Percentiles rank a stretch among this genome's conserved stretches.
Conservation (phyloP, 2,113 vertebrate species). For the Isurus oxyrinchus region DNA sequence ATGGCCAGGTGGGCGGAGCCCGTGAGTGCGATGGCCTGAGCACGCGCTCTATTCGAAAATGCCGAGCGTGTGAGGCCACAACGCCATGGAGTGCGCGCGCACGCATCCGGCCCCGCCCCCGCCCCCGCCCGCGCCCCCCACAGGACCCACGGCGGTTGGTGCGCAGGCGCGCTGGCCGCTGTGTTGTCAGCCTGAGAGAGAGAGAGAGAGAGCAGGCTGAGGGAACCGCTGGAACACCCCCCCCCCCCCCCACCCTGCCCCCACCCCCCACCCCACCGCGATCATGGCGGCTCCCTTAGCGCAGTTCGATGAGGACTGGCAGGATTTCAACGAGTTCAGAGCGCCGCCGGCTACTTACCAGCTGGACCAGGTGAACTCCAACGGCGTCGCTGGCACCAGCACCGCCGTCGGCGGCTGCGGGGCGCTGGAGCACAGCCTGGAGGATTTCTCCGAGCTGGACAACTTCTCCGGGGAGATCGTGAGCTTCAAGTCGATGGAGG, state of each 20-base stretch:
- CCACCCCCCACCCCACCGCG: not conserved
- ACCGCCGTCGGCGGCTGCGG: slow-evolving; percentile 40
- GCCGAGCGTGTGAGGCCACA: not conserved
- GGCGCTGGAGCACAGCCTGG: slow-evolving; percentile 48
- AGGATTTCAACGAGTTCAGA: slow-evolving; percentile 92
- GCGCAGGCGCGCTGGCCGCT: not conserved
- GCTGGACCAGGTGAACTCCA: slow-evolving; percentile 61
- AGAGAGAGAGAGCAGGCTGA: not conserved
- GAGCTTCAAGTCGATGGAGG: slow-evolving; percentile 68
- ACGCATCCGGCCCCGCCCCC: too few relatives aligned
- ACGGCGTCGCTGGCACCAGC: slow-evolving; percentile 40
- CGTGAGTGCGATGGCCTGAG: too few relatives aligned
- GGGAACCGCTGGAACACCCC: not conserved
- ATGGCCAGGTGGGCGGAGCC: not conserved
- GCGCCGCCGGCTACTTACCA: slow-evolving; percentile 50
- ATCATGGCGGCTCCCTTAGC: slow-evolving; percentile 81
- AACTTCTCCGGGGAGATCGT: slow-evolving; percentile 66
- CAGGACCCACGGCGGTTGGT: too few relatives aligned
- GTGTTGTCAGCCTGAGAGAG: not conserved
- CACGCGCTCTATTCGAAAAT: not conserved
- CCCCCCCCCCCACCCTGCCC: not conserved
- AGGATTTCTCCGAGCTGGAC: slow-evolving; percentile 61
- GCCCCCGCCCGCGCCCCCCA: too few relatives aligned
- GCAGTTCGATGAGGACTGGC: slow-evolving; percentile 89
- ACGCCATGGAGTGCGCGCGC: not conserved